phyloP scores from a whole-genome alignment of 2,888 invertebrate species.

The Apamea monoglypha region DNA sequence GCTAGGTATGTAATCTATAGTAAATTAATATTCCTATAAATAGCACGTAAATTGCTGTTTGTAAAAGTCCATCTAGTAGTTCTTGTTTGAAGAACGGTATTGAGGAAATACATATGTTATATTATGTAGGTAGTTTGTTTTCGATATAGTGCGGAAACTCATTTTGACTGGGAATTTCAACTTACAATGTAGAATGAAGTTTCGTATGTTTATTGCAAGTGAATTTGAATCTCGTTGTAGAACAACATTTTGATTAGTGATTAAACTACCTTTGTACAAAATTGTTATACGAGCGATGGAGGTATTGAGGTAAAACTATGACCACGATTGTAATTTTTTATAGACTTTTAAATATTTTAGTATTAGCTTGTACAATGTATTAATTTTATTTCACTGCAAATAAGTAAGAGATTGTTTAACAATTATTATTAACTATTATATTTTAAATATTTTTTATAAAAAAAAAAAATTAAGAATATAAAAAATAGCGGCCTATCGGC shows the following conservation, averaged over 20 bases:
- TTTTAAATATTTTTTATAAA: no score
- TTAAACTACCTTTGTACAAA: background rate
- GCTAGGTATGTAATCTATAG: no score
- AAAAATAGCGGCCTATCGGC: no score
- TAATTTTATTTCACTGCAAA: no score
- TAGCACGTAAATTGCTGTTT: background rate
- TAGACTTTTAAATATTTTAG: no score
- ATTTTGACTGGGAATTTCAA: background rate
- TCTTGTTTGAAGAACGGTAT: slow-evolving; percentile 7
- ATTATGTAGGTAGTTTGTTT: background rate
- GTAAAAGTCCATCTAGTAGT: background rate
- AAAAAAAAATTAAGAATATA: no score
- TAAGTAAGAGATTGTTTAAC: no score
- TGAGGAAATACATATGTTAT: background rate
- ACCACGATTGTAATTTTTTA: background rate
- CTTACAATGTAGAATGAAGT: slow-evolving; percentile 1
- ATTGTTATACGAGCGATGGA: background rate
- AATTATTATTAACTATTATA: no score
- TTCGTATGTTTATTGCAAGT: background rate
- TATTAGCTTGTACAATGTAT: no score
- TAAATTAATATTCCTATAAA: slow-evolving; percentile 8
- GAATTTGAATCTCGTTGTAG: background rate
- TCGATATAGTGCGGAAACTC: background rate
- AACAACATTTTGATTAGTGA: no score
- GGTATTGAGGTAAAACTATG: background rate